phyloP scores from a whole-genome alignment of 2,888 invertebrate species.

The Tipula vernalis region DNA sequence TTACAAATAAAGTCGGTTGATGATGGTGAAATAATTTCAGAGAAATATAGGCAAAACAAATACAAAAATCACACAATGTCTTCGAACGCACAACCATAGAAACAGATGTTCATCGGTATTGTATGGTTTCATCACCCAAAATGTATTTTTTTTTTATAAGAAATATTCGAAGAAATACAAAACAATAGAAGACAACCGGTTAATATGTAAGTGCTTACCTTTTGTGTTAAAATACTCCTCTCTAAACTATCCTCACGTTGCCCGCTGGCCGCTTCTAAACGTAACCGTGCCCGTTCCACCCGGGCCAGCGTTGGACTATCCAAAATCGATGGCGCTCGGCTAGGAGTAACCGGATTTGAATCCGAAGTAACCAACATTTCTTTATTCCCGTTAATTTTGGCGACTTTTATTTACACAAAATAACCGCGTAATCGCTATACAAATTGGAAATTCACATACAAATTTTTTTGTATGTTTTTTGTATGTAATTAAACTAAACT shows the following conservation, averaged over 20 bases:
- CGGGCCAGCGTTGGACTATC: slow-evolving; percentile 47
- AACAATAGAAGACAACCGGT: neutral
- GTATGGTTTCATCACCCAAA: neutral
- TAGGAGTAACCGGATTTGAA: slow-evolving; percentile 26
- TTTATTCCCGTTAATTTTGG: neutral
- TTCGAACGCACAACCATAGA: neutral
- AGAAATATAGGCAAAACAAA: neutral
- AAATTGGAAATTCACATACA: neutral
- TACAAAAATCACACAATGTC: neutral
- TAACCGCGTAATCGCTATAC: neutral
- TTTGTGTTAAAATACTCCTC: slow-evolving; percentile 30
- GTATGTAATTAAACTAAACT: neutral
- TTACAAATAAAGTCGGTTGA: neutral
- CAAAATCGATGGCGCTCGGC: slow-evolving; percentile 39
- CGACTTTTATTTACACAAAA: neutral
- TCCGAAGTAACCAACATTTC: slow-evolving; percentile 19
- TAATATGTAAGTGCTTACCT: slow-evolving; percentile 16
- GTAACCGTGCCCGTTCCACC: slow-evolving; percentile 44
- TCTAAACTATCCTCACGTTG: slow-evolving; percentile 33
- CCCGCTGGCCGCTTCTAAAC: slow-evolving; percentile 35
- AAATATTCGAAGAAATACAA: neutral
- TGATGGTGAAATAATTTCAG: neutral
- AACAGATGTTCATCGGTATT: neutral
- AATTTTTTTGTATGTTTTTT: neutral
- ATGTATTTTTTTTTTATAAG: neutral